Conservation (phyloP, 2,113 vertebrate species). For the Charina bottae region DNA sequence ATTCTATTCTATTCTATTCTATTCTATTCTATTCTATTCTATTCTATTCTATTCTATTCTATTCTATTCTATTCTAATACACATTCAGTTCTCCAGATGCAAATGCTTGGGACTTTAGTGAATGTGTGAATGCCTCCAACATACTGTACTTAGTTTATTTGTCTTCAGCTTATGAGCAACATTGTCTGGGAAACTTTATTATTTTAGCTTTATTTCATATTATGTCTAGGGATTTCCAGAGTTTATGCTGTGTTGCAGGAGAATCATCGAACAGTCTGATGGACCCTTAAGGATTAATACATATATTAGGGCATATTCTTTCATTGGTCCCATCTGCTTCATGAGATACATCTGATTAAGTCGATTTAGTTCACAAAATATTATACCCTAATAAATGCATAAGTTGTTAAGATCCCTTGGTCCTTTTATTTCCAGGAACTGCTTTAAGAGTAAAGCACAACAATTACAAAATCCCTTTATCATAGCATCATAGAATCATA, state of each 20-base stretch:
- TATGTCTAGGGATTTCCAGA: neutral
- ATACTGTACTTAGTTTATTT: neutral
- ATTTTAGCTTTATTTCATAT: neutral
- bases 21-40: no score
- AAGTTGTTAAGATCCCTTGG: neutral
- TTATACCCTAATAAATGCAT: neutral
- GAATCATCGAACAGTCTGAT: neutral
- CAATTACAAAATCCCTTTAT: neutral
- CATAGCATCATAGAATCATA: no score
- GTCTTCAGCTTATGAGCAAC: neutral
- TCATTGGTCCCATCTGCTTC: neutral
- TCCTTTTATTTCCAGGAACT: neutral
- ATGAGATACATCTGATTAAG: neutral
- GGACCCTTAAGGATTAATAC: neutral
- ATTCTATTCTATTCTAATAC: no score
- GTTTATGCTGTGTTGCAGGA: neutral
- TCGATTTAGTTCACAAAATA: neutral
- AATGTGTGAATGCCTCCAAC: neutral
- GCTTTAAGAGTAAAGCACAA: neutral
- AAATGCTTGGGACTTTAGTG: neutral
- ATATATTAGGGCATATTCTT: neutral
- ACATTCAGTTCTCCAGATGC: neutral
- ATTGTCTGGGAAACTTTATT: neutral
- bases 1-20: no score
- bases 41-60: no score